Conservation (phyloP, 2,888 invertebrate species). For the Endotricha flammealis region DNA sequence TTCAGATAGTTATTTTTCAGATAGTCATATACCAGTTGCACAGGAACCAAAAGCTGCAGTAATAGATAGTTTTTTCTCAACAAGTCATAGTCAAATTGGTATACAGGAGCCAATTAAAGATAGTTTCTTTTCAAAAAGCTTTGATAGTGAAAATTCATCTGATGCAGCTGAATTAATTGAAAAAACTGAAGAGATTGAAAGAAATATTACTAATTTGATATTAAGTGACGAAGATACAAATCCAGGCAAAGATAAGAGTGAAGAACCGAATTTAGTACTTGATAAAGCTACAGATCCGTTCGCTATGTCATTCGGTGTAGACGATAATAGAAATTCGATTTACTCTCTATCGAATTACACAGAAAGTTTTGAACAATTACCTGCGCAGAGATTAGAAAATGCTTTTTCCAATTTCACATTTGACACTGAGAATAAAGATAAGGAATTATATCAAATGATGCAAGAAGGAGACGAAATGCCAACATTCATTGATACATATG, state of each 20-base stretch:
- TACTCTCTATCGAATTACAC: neutral
- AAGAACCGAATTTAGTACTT: no score
- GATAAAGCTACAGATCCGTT: no score
- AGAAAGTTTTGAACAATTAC: neutral
- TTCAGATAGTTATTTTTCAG: no score
- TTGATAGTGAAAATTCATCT: neutral
- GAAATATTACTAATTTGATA: constrained; percentile 1
- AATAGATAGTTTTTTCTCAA: no score
- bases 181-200: constrained; percentile 4
- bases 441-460: constrained; percentile 1
- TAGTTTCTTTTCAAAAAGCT: constrained; percentile 1
- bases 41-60: no score
- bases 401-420: constrained; percentile 12
- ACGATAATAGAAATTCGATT: neutral
- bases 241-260: neutral
- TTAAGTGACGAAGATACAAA: constrained; percentile 3
- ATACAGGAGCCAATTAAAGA: neutral
- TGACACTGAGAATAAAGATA: constrained; percentile 6
- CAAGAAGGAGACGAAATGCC: neutral
- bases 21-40: no score
- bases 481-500: neutral
- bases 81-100: no score
- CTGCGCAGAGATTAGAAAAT: constrained; percentile 4
- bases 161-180: constrained; percentile 2
- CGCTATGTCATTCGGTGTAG: neutral